A percentile compares a stretch with the other conserved stretches of the same genome.
phyloP scores from a whole-genome alignment of 1,140 invertebrate genomes.

The Bombus cullumanus region DNA sequence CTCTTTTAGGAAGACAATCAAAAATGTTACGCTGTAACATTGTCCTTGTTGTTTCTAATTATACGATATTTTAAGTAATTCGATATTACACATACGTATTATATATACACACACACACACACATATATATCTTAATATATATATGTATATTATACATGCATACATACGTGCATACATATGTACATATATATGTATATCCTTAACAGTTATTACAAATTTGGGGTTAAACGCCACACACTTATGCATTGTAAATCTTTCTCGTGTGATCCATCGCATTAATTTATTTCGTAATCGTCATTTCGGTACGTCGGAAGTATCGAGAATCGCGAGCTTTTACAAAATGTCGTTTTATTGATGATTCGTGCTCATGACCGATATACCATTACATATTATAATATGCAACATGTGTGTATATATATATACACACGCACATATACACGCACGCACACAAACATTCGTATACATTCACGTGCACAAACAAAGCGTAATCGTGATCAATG shows the following conservation, averaged over 20 bases:
- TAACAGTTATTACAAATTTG: slow-evolving; percentile 50
- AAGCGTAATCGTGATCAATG: slow-evolving; percentile 11
- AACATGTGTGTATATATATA: background rate
- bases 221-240: slow-evolving; percentile 40
- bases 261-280: slow-evolving; percentile 51
- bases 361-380: background rate
- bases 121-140: slow-evolving; percentile 20
- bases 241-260: slow-evolving; percentile 40
- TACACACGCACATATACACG: background rate
- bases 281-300: slow-evolving; percentile 46
- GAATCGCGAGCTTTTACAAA: slow-evolving; percentile 33
- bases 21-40: slow-evolving; percentile 82
- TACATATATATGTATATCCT: slow-evolving; percentile 48
- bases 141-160: background rate
- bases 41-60: slow-evolving; percentile 82
- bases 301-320: slow-evolving; percentile 17
- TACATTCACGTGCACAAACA: slow-evolving; percentile 10
- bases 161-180: background rate
- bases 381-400: slow-evolving; percentile 11
- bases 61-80: slow-evolving; percentile 67
- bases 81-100: slow-evolving; percentile 43
- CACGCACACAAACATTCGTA: slow-evolving; percentile 22
- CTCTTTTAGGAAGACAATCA: slow-evolving; percentile 82
- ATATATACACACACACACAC: background rate
- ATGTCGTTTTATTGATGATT: background rate